phyloP scores from a whole-genome alignment of 2,888 invertebrate species.

The Drosophila anomelani region DNA sequence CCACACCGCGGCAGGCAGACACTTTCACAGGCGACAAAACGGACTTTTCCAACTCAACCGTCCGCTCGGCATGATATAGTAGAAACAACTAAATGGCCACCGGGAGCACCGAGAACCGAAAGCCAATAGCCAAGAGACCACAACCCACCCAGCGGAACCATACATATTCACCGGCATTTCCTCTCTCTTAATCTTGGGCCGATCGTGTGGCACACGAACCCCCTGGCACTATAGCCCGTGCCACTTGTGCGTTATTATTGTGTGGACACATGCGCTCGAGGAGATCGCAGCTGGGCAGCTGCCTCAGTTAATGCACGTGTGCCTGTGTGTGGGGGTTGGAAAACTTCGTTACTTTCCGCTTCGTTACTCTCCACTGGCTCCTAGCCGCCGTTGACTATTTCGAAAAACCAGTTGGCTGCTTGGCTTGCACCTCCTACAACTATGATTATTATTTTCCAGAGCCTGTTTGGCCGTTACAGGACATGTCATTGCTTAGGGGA shows the following conservation, averaged over 20 bases:
- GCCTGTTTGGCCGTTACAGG: conserved; percentile 2
- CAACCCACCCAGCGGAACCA: conserved; percentile 58
- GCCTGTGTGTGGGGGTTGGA: conserved; percentile 58
- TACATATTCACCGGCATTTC: conserved; percentile 38
- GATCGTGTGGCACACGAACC: conserved; percentile 40
- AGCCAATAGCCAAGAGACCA: conserved; percentile 27
- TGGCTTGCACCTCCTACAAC: conserved; percentile 33
- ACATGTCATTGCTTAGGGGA: conserved; percentile 19
- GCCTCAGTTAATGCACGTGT: conserved; percentile 29
- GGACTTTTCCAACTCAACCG: conserved; percentile 32
- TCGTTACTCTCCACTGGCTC: conserved; percentile 49
- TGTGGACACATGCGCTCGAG: conserved; percentile 33
- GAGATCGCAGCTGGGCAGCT: conserved; percentile 55
- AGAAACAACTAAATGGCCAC: conserved; percentile 63
- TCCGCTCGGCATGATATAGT: conserved; percentile 62
- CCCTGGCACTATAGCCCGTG: conserved; percentile 42
- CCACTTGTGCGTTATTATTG: conserved; percentile 41
- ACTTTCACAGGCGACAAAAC: conserved; percentile 49
- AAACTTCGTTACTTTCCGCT: conserved; percentile 64
- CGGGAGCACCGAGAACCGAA: conserved; percentile 36
- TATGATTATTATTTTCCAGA: conserved; percentile 3
- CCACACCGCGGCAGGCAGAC: conserved; percentile 31
- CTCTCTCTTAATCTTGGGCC: conserved; percentile 21
- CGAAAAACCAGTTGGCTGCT: conserved; percentile 54
- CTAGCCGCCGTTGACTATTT: conserved; percentile 40